Percentiles rank a stretch among this genome's conserved stretches.
phyloP scores from a whole-genome alignment of 2,113 vertebrate genomes.

The Nematolebias whitei region DNA sequence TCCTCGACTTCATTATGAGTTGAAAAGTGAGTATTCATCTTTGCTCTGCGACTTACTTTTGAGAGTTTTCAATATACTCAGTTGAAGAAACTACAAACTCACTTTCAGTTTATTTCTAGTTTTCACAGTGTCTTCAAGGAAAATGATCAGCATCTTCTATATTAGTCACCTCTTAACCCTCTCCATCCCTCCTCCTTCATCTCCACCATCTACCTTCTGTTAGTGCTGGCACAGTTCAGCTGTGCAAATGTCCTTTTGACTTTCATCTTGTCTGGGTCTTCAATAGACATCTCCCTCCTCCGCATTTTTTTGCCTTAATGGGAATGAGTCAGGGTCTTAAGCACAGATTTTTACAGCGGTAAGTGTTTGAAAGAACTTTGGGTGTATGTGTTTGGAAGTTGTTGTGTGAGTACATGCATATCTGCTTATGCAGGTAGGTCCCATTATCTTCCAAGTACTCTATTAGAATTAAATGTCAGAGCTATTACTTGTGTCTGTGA shows the following conservation, averaged over 20 bases:
- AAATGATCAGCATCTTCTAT: slow-evolving; percentile 56
- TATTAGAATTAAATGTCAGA: slow-evolving; percentile 79
- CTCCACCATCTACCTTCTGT: slow-evolving; percentile 49
- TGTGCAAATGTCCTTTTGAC: slow-evolving; percentile 64
- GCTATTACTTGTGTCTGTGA: slow-evolving; percentile 75
- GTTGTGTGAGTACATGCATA: slow-evolving; percentile 22
- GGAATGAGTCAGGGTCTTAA: slow-evolving; percentile 68
- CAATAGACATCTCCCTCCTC: slow-evolving; percentile 59
- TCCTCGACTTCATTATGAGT: slow-evolving; percentile 30
- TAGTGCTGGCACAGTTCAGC: slow-evolving; percentile 44
- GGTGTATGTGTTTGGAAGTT: slow-evolving; percentile 20
- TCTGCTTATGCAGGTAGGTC: slow-evolving; percentile 53
- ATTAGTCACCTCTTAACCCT: slow-evolving; percentile 62
- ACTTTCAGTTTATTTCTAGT: slow-evolving; percentile 52
- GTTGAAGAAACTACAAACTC: slow-evolving; percentile 34
- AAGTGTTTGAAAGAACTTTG: slow-evolving; percentile 54
- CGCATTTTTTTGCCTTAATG: slow-evolving; percentile 57
- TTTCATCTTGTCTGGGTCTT: slow-evolving; percentile 61
- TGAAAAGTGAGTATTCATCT: slow-evolving; percentile 20
- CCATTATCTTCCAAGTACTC: slow-evolving; percentile 67
- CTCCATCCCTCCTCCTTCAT: slow-evolving; percentile 38
- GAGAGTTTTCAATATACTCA: slow-evolving; percentile 20
- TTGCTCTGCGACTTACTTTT: slow-evolving; percentile 9
- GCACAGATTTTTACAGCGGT: slow-evolving; percentile 51
- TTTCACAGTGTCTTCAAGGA: slow-evolving; percentile 48